These are phyloP conservation scores for Dendrolimus houi DNA, from an alignment of 2,888 invertebrate genomes.

Conservation along the genomic window DNA sequence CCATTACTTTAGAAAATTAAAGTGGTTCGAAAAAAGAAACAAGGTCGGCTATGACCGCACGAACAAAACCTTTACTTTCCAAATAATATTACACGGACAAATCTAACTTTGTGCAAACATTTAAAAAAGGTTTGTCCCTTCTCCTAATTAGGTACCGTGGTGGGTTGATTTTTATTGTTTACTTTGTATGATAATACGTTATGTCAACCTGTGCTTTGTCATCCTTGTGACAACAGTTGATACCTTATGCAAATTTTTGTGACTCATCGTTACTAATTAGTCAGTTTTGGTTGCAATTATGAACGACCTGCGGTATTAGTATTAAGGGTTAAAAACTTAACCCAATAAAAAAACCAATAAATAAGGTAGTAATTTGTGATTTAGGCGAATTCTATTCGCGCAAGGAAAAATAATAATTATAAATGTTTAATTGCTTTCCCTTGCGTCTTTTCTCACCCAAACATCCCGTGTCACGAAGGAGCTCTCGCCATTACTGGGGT, in stretches of 20 bases:
- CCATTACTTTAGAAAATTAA: no score
- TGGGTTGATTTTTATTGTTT: conserved; percentile 1
- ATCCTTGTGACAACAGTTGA: neutral
- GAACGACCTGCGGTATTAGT: no score
- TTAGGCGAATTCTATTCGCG: no score
- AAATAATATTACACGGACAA: neutral
- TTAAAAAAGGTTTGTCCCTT: conserved; percentile 3
- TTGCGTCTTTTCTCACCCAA: no score
- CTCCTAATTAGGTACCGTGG: conserved; percentile 2
- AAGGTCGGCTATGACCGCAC: neutral
- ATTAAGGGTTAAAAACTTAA: no score
- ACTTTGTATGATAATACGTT: neutral
- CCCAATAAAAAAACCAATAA: no score
- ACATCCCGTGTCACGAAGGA: no score
- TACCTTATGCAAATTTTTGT: neutral
- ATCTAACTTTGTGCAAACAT: neutral
- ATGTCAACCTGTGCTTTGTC: neutral
- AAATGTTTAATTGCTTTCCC: no score
- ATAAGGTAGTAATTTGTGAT: no score
- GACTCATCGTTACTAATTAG: neutral
- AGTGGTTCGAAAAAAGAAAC: neutral
- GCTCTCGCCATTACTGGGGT: no score
- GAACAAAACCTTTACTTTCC: neutral
- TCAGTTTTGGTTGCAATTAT: no score
- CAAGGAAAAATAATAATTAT: no score